Conservation (phyloP, 2,797 vertebrate species). For the Gallirallus australis region DNA sequence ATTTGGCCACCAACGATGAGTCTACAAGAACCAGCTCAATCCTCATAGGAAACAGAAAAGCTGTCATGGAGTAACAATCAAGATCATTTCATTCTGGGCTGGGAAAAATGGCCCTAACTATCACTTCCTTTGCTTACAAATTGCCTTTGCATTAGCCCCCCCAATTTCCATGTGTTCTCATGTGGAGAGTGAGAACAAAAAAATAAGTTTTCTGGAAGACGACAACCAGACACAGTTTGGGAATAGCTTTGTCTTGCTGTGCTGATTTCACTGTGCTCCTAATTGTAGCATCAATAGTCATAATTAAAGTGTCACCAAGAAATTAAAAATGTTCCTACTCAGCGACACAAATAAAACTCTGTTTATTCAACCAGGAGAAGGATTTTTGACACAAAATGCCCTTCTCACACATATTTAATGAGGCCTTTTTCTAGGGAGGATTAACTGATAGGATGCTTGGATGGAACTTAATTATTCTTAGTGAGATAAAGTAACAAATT, state of each 20-base stretch:
- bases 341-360: slow-evolving; percentile 12
- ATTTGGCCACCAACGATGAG: background rate
- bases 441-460: slow-evolving; percentile 39
- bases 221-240: background rate
- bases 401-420: slow-evolving; percentile 41
- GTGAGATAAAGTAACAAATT: slow-evolving; percentile 58
- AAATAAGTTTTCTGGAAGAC: background rate
- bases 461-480: slow-evolving; percentile 61
- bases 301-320: slow-evolving; percentile 18
- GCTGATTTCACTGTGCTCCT: background rate
- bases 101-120: background rate
- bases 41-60: background rate
- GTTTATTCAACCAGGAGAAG: slow-evolving; percentile 20
- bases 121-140: background rate
- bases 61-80: background rate
- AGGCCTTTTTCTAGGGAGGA: slow-evolving; percentile 53
- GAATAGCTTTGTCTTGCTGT: background rate
- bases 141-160: background rate
- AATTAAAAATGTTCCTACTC: background rate
- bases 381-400: slow-evolving; percentile 30
- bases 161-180: background rate
- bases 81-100: background rate
- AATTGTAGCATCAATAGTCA: background rate
- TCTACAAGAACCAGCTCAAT: background rate
- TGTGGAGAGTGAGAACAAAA: background rate